Conservation (phyloP, 2,888 invertebrate genomes). For the Ochlodes sylvanus region DNA sequence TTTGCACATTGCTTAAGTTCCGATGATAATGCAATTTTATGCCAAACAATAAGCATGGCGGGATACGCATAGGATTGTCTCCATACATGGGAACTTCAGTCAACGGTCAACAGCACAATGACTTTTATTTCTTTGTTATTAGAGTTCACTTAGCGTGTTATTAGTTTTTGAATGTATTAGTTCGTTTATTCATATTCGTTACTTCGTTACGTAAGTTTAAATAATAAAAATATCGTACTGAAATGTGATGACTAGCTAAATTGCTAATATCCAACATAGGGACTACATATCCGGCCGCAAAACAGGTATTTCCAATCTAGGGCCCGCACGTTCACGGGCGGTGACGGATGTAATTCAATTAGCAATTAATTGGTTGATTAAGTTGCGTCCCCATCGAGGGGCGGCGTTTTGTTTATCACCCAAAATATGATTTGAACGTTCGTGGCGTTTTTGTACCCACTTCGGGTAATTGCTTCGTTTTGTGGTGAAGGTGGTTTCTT, state of each 20-base stretch:
- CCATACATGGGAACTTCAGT: no score
- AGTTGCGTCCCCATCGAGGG: conserved; percentile 68
- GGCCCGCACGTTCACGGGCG: conserved; percentile 51
- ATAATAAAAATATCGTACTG: neutral
- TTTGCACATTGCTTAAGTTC: no score
- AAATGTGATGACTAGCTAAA: neutral
- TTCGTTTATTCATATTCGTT: no score
- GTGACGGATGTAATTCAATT: conserved; percentile 82
- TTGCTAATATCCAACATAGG: conserved; percentile 5
- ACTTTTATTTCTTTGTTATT: no score
- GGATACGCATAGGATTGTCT: no score
- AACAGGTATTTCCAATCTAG: conserved; percentile 48
- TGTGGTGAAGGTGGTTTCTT: conserved; percentile 14
- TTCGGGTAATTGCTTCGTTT: conserved; percentile 35
- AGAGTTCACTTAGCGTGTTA: no score
- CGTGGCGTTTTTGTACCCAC: conserved; percentile 31
- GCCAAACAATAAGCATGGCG: no score
- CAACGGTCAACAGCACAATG: no score
- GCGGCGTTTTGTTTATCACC: conserved; percentile 72
- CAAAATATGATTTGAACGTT: conserved; percentile 71
- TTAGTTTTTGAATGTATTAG: no score
- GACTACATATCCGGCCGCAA: conserved; percentile 25
- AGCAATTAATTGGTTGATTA: conserved; percentile 82
- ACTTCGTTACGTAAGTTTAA: no score
- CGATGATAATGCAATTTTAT: no score